phyloP scores from a whole-genome alignment of 2,797 vertebrate genomes.

The Pogonophryne albipinna region DNA sequence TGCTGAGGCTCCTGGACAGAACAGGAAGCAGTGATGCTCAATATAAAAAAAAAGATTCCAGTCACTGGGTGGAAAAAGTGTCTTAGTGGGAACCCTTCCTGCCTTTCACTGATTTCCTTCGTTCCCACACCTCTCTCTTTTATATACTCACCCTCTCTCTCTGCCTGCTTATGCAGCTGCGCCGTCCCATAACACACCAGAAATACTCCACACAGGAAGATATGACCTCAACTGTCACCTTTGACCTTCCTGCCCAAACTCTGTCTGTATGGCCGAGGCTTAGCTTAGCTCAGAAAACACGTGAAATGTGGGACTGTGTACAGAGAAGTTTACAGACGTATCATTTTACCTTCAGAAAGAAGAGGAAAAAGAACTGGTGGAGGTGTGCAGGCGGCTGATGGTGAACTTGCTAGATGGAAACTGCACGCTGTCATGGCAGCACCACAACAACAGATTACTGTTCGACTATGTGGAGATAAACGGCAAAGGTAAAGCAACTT shows the following conservation, averaged over 20 bases:
- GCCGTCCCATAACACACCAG: conserved; percentile 22
- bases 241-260: conserved; percentile 22
- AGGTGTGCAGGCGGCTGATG: conserved; percentile 66
- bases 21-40: conserved; percentile 48
- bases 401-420: conserved; percentile 9
- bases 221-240: conserved; percentile 29
- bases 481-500: conserved; percentile 49
- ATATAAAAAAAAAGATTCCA: conserved; percentile 42
- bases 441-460: accelerated
- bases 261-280: not conserved
- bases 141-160: not conserved
- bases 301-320: not conserved
- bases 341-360: conserved; percentile 21
- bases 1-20: not conserved
- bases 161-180: not conserved
- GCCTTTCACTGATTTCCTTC: conserved; percentile 70
- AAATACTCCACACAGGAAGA: conserved; percentile 51
- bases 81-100: conserved; percentile 69
- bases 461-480: conserved; percentile 35
- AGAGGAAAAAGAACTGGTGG: conserved; percentile 3
- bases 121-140: conserved; percentile 68
- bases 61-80: conserved; percentile 67
- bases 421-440: conserved; percentile 41
- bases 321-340: not conserved
- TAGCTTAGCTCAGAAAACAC: not conserved